Conservation (phyloP, 1,140 invertebrate species). For the Pectinophora gossypiella region DNA sequence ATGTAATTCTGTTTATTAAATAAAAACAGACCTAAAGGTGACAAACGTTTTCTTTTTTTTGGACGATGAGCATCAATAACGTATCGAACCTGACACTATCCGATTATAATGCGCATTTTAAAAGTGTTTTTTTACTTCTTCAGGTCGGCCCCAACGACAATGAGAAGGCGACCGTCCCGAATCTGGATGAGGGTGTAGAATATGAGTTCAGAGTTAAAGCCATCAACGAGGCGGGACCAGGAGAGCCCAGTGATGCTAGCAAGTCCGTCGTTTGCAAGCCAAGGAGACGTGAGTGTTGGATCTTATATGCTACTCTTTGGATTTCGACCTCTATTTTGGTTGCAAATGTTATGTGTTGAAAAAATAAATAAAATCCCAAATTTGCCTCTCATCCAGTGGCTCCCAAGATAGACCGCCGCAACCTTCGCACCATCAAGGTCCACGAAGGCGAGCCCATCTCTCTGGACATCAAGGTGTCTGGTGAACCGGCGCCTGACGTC, state of each 20-base stretch:
- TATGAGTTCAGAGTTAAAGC: constrained; percentile 93
- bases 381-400: constrained; percentile 80
- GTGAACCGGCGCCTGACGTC: constrained; percentile 89
- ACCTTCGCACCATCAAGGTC: constrained; percentile 84
- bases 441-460: constrained; percentile 90
- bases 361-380: no score
- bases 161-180: constrained; percentile 86
- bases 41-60: no score
- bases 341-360: no score
- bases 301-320: not conserved
- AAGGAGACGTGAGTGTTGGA: constrained; percentile 84
- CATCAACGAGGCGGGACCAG: constrained; percentile 86
- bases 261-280: constrained; percentile 88
- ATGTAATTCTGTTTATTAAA: no score
- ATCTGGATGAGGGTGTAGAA: constrained; percentile 89
- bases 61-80: no score
- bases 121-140: no score
- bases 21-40: no score
- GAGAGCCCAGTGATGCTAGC: constrained; percentile 92
- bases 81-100: no score
- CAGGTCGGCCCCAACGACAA: constrained; percentile 79
- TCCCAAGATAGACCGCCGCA: constrained; percentile 93
- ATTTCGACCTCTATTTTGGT: no score
- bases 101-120: no score
- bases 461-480: constrained; percentile 89